Percentiles rank a stretch among this genome's conserved stretches.
Conservation (phyloP, 2,888 invertebrate genomes). For the Drosophila merina region DNA sequence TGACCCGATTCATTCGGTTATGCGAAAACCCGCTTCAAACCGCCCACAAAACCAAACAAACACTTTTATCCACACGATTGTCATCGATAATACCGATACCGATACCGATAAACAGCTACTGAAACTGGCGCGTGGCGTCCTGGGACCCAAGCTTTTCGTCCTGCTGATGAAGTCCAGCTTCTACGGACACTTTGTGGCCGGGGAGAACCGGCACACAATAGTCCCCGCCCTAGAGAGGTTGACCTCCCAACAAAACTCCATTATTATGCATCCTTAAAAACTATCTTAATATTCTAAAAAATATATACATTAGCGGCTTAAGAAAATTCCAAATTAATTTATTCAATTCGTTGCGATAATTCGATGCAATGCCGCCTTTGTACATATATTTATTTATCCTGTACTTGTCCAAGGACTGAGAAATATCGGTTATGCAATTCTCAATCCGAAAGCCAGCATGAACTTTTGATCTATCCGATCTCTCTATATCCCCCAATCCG, state of each 20-base stretch:
- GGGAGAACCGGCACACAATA: conserved; percentile 94
- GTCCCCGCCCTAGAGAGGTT: conserved; percentile 92
- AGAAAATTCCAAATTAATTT: neutral
- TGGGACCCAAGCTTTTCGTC: conserved; percentile 93
- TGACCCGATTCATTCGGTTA: conserved; percentile 20
- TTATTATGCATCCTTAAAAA: conserved; percentile 4
- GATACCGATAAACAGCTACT: conserved; percentile 87
- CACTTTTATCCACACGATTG: conserved; percentile 4
- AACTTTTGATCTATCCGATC: neutral
- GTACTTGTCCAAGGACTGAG: neutral
- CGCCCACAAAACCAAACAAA: conserved; percentile 19
- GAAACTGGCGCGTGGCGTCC: conserved; percentile 89
- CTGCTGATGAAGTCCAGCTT: conserved; percentile 96
- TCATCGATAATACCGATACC: conserved; percentile 17
- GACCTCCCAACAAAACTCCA: conserved; percentile 11
- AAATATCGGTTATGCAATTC: neutral
- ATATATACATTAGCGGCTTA: neutral
- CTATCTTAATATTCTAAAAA: neutral
- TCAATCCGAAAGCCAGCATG: conserved; percentile 2
- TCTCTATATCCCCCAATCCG: neutral
- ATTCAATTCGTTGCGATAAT: neutral
- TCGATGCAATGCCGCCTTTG: neutral
- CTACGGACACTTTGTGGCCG: conserved; percentile 99
- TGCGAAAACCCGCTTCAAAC: conserved; percentile 37
- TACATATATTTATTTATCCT: neutral